phyloP scores from a whole-genome alignment of 2,113 vertebrate species.

The Muntiacus muntjak region DNA sequence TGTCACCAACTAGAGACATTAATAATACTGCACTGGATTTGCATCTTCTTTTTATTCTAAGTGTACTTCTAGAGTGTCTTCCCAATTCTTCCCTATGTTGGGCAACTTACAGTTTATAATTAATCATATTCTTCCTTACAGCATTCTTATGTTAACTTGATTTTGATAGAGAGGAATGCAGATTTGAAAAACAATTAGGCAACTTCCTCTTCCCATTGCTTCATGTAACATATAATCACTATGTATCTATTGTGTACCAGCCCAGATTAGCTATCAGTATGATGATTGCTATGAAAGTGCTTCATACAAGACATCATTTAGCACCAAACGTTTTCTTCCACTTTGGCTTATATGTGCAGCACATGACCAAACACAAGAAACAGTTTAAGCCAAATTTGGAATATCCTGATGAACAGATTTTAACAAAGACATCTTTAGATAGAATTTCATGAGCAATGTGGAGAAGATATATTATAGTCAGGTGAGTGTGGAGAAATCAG shows the following conservation, averaged over 20 bases:
- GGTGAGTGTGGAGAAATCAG: background rate
- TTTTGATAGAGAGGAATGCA: background rate
- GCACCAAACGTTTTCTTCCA: background rate
- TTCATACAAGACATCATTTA: background rate
- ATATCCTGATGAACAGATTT: background rate
- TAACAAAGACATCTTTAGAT: background rate
- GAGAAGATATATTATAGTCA: background rate
- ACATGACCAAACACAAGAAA: background rate
- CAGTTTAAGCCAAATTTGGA: background rate
- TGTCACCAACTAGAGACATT: background rate
- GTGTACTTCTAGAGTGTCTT: background rate
- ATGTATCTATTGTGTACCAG: background rate
- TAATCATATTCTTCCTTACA: slow-evolving; percentile 4
- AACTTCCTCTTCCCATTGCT: background rate
- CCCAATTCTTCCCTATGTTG: background rate
- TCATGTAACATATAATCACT: background rate
- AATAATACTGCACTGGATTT: background rate
- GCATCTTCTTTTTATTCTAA: background rate
- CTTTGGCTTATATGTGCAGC: background rate
- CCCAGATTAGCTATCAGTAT: background rate
- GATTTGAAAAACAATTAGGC: background rate
- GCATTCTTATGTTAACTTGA: slow-evolving; percentile 19
- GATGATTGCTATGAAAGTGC: background rate
- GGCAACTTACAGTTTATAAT: background rate
- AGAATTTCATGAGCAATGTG: background rate